Conservation (phyloP, 1,140 invertebrate genomes). For the Drosophila grimshawi region DNA sequence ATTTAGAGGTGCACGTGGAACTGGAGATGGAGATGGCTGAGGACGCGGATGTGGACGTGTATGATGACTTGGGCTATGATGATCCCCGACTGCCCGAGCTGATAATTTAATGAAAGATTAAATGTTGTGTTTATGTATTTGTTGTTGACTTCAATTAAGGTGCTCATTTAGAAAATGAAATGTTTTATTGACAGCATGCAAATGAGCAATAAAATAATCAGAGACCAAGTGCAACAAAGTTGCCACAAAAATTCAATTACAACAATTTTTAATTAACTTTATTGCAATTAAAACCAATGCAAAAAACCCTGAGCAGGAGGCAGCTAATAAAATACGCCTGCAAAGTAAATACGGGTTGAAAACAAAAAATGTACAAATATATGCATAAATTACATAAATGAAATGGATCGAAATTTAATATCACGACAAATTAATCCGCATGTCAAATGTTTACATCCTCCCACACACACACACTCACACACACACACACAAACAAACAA, state of each 20-base stretch:
- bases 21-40: neutral
- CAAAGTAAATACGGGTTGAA: slow-evolving; percentile 3
- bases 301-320: neutral
- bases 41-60: neutral
- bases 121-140: neutral
- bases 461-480: too few species aligned
- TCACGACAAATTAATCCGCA: slow-evolving; percentile 40
- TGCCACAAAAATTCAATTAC: slow-evolving; percentile 63
- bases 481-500: too few species aligned
- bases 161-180: slow-evolving; percentile 56
- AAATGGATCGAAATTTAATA: slow-evolving; percentile 42
- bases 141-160: slow-evolving; percentile 42
- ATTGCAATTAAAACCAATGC: slow-evolving; percentile 53
- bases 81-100: slow-evolving; percentile 65
- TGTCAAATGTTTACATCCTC: slow-evolving; percentile 28
- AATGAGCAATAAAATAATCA: slow-evolving; percentile 38
- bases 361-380: neutral
- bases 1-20: neutral
- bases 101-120: slow-evolving; percentile 41
- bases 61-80: slow-evolving; percentile 52
- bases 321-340: slow-evolving; percentile 6
- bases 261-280: slow-evolving; percentile 75
- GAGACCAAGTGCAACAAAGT: slow-evolving; percentile 44
- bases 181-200: slow-evolving; percentile 31
- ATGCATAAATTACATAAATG: slow-evolving; percentile 30